Evolutionary conservation across 2,888 invertebrate genomes (phyloP), one percentile per base, ranked within the genome.

Genomic region (Cantharis flavilabris): DNA sequence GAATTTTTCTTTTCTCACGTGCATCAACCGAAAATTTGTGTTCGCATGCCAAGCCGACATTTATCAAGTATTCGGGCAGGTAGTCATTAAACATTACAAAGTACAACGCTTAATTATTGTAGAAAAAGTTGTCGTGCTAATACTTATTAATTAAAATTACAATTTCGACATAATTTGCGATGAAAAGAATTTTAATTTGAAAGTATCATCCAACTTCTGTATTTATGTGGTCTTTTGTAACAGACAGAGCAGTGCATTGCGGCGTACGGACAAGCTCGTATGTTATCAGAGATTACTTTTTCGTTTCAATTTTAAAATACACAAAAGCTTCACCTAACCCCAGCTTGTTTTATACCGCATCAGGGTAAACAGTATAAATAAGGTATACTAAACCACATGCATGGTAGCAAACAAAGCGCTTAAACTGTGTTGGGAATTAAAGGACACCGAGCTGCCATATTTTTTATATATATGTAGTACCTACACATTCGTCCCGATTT

Each of bases 281-380:
- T 76, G 80, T 84, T 84, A 84, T 84, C 83, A 79, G 81, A 84
- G 84, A 83, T 84, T 83, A 84, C 83, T 84, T 83, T 84, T 84
- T 83, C 83, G 83, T 83, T 83, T 83, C 83, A 84, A 83, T 83
- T 84, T 82, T 79, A 81, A 82, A 83, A 83, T 80, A 82, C 81
- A 82, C 82, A 83, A 83, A 81, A 80, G 80, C 81, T 76, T 80
- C 75, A 76, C 69, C 81, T 79, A 80, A 73, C 76, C 76, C 76
- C 75, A 75, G 73, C 77, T 72, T 73, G 75, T 78, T 72, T 76
- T 76, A 75, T 73, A 77, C 80, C 78, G 78, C 79, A 78, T 80
- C 69, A 79, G 78, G 79, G 83, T 81, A 83, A 83, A 84, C 83
- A 83, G 75, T 81, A 84, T 83, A 82, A 84, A 83, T 83, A 82